Conservation (phyloP, 2,797 vertebrate genomes). For the Microctenopoma steveboyesi region DNA sequence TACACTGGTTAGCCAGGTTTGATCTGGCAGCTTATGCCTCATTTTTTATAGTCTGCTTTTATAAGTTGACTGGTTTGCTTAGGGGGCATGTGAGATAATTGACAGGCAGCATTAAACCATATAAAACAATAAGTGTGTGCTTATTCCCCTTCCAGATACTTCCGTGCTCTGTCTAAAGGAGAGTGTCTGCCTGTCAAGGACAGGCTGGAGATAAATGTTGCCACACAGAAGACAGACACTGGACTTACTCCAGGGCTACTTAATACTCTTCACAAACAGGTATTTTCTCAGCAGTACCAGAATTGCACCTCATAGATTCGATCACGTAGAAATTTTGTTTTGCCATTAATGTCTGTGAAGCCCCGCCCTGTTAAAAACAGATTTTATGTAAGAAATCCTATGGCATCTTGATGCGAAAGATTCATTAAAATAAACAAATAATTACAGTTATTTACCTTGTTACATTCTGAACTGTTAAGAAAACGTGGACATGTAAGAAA, state of each 20-base stretch:
- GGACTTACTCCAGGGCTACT: constrained; percentile 89
- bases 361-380: too few species aligned
- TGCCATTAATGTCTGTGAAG: constrained; percentile 15
- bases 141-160: constrained; percentile 83
- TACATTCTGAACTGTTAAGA: neutral
- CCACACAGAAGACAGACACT: constrained; percentile 80
- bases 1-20: neutral
- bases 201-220: constrained; percentile 83
- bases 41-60: neutral
- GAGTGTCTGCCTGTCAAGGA: constrained; percentile 89
- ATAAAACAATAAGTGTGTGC: constrained; percentile 13
- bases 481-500: constrained; percentile 5
- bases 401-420: constrained; percentile 17
- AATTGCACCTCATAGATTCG: neutral
- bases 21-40: neutral
- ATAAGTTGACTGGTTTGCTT: constrained; percentile 16
- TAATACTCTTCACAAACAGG: constrained; percentile 90
- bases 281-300: constrained; percentile 53
- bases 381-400: constrained; percentile 32
- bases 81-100: neutral
- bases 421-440: constrained; percentile 48
- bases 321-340: neutral
- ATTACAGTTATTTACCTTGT: neutral
- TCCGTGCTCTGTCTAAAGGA: constrained; percentile 87
- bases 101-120: constrained; percentile 4